Evolutionary conservation across 2,888 invertebrate genomes (phyloP), one percentile per base, ranked within the genome.

Genomic region (Endotricha flammealis): DNA sequence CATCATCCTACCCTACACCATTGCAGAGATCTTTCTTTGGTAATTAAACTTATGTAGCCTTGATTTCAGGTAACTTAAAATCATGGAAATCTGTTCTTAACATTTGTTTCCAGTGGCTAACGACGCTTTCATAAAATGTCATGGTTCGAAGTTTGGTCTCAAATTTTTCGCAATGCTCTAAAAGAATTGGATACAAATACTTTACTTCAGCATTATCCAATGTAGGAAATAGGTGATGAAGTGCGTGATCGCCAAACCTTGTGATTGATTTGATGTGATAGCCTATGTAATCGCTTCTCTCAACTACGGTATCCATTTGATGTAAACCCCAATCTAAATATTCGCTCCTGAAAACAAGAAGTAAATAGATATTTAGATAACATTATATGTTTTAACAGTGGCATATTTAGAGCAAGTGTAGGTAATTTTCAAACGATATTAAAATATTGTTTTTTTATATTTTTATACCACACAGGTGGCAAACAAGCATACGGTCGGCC

Each of bases 191-290:
- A 59, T 91, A 89, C 2, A 95, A 76, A 32, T 90, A 87, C 5
- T 89, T 88, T 8, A 95, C 69, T 38, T 91, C 88, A 0, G 90
- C 91, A 55, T 95, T 95, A 64, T 95, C 95, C 17, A 95, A 55
- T 0, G 94, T 92, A 0, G 95, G 95, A 52, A 95, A 92, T 11
- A 95, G 77, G 70, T 95, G 95, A 66, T 95, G 95, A 1, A 95
- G 75, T 0, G 88, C 87, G 61, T 95, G 95, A 40, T 93, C 91
- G 0, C 95, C 95, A 54, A 94, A 95, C 41, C 91, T 88, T 0
- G 92, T 92, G 35, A 95, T 65, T 0, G 90, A 89, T 42, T 92
- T 74, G 60, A 93, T 91, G 42, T 90, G 88, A 25, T 89, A 62
- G 8, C 90, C 89, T 6, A 90, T 90, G 40, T 91, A 82, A 44